Conservation (phyloP, 2,113 vertebrate species). For the Apodemus sylvaticus region DNA sequence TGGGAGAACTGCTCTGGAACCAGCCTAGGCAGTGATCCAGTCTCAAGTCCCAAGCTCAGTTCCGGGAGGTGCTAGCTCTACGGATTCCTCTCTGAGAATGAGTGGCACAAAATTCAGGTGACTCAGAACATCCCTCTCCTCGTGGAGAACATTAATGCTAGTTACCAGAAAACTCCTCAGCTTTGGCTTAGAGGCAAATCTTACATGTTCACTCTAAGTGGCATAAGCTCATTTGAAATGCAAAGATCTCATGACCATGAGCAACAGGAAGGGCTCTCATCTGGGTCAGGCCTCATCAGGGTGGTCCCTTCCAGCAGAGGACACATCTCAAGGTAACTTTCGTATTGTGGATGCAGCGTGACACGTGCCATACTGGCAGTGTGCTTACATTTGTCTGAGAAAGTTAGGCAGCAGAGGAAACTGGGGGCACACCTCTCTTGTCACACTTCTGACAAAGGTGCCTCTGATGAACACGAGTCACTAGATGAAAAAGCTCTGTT, state of each 20-base stretch:
- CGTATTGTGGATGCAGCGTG: not conserved
- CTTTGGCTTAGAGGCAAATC: slow-evolving; percentile 50
- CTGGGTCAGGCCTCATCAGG: not conserved
- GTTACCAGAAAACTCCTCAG: slow-evolving; percentile 74
- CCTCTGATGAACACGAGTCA: not conserved
- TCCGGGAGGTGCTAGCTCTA: slow-evolving; percentile 40
- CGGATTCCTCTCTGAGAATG: not conserved
- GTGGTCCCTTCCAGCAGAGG: slow-evolving; percentile 22
- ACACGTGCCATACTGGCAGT: not conserved
- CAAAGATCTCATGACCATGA: slow-evolving; percentile 52
- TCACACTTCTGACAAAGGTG: not conserved
- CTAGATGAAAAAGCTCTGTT: not conserved
- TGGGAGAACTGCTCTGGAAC: slow-evolving; percentile 44
- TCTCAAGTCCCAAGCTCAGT: slow-evolving; percentile 71
- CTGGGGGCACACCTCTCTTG: not conserved
- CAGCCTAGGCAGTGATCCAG: slow-evolving; percentile 21
- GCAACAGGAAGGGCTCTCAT: slow-evolving; percentile 2
- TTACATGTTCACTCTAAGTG: slow-evolving; percentile 41
- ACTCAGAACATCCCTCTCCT: slow-evolving; percentile 60
- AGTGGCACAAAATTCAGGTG: slow-evolving; percentile 55
- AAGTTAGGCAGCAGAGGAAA: not conserved
- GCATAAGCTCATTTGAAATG: slow-evolving; percentile 56
- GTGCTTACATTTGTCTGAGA: not conserved
- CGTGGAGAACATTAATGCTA: slow-evolving; percentile 56
- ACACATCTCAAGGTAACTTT: slow-evolving; percentile 15